A percentile compares a stretch with the other conserved stretches of the same genome.
Evolutionary conservation across 2,797 vertebrate species (phyloP).

Genomic region (Alosa sapidissima): DNA sequence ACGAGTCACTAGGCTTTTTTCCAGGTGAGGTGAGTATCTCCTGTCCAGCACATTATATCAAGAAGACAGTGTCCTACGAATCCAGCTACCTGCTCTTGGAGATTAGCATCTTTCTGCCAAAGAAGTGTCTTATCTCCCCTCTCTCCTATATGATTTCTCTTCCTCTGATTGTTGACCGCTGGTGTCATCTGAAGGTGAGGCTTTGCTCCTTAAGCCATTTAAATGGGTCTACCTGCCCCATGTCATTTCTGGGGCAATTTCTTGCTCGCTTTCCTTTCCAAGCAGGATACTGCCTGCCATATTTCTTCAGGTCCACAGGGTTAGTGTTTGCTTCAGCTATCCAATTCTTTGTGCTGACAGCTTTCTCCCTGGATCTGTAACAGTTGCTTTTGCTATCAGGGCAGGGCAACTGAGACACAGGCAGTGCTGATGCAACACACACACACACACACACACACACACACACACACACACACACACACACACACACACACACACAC

Average conservation of each 20-base stretch:
- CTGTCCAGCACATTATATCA: not conserved
- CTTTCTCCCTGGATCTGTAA: not conserved
- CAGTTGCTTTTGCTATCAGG: no score
- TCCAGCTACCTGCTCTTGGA: not conserved
- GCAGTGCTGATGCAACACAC: not conserved
- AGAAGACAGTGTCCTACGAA: not conserved
- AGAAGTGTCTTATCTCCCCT: not conserved
- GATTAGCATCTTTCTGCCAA: not conserved
- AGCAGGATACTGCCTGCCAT: not conserved
- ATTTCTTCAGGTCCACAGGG: not conserved
- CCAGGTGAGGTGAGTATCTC: not conserved
- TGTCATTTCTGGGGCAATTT: not conserved
- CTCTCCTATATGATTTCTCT: not conserved
- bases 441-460: slow-evolving; percentile 9
- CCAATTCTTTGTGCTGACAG: not conserved
- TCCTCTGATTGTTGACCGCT: not conserved
- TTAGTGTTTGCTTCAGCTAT: not conserved
- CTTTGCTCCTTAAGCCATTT: not conserved
- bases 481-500: slow-evolving; percentile 11
- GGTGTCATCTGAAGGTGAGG: not conserved
- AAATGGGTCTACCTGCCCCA: not conserved
- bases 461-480: not conserved
- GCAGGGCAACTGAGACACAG: not conserved
- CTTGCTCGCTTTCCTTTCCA: not conserved
- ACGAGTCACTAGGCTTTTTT: not conserved